Conservation (phyloP, 2,888 invertebrate genomes). For the Rhogogaster chlorosoma region DNA sequence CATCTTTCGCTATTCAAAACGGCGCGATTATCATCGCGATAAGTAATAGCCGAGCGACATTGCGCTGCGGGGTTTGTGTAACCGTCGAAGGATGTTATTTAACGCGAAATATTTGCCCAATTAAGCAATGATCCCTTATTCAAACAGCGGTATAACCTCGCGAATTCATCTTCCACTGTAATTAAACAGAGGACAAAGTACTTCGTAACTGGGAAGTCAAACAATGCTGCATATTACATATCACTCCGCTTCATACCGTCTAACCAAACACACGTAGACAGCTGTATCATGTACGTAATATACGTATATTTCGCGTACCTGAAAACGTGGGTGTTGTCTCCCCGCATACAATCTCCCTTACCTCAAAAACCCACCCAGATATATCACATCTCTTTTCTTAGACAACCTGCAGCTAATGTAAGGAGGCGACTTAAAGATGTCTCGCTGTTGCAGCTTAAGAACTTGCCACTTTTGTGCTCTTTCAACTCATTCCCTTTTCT, state of each 20-base stretch:
- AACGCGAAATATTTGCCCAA: not conserved
- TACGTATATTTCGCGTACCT: not conserved
- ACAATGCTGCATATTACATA: conserved; percentile 23
- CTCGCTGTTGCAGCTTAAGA: not conserved
- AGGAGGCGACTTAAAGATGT: not conserved
- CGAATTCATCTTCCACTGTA: not conserved
- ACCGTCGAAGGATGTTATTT: not conserved
- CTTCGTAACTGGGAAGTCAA: not conserved
- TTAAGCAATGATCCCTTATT: not conserved
- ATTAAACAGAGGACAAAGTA: conserved; percentile 3
- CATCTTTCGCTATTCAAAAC: too few relatives aligned
- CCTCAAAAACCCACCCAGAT: not conserved
- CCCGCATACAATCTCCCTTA: not conserved
- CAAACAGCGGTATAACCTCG: not conserved
- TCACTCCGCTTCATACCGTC: not conserved
- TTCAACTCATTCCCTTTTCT: not conserved
- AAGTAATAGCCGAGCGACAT: too few relatives aligned
- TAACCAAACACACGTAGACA: not conserved
- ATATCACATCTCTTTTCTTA: not conserved
- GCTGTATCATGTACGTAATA: not conserved
- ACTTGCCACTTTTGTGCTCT: not conserved
- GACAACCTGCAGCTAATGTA: not conserved
- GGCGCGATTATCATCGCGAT: too few relatives aligned
- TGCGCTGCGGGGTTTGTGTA: not conserved
- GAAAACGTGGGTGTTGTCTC: not conserved